A percentile compares a stretch with the other conserved stretches of the same genome.
These are phyloP conservation scores for Armadillidium nasatum DNA, from an alignment of 1,140 invertebrate species.

Conservation along the genomic window DNA sequence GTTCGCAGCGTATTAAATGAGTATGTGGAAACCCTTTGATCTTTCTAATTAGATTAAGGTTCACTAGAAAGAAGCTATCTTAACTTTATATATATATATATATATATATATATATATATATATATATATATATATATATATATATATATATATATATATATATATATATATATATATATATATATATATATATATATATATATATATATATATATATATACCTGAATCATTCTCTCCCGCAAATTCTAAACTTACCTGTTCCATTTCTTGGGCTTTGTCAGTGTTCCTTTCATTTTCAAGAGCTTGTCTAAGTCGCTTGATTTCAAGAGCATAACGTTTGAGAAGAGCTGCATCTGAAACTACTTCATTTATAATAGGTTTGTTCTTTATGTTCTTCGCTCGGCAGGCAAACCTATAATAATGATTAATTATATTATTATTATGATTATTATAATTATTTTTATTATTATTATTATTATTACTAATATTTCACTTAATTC, in stretches of 20 bases:
- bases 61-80: too few species aligned
- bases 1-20: too few species aligned
- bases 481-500: too few species aligned
- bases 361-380: constrained; percentile 67
- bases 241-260: constrained; percentile 28
- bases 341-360: constrained; percentile 61
- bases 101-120: neutral
- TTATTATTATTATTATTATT: too few species aligned
- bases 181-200: neutral
- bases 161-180: neutral
- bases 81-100: too few species aligned
- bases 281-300: constrained; percentile 47
- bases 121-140: constrained; percentile 7
- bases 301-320: constrained; percentile 52
- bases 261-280: constrained; percentile 39
- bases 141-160: neutral
- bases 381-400: constrained; percentile 50
- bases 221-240: neutral
- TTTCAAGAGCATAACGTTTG: constrained; percentile 55
- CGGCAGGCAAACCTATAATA: constrained; percentile 48
- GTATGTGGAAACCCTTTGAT: too few species aligned
- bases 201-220: neutral
- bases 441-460: too few species aligned
- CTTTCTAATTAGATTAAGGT: too few species aligned
- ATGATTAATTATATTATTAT: too few species aligned